Base-by-base conservation (phyloP, 1,140 invertebrate genomes). In the Hetaerina americana region DNA sequence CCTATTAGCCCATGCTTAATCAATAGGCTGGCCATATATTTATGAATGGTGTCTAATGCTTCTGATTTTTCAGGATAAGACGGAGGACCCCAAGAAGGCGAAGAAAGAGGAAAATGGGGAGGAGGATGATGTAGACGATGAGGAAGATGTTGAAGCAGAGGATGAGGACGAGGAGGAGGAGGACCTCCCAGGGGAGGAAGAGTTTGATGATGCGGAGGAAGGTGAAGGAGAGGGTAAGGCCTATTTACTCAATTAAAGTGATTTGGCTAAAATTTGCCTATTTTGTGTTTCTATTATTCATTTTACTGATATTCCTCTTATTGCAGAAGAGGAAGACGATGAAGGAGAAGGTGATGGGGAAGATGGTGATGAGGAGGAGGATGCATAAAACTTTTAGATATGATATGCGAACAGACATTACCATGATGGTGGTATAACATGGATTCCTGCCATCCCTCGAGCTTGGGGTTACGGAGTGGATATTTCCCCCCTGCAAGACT, bases 61-160 rank as follows among this genome's bases (percentile, higher is more conserved):
- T n/a, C n/a, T n/a, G n/a, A n/a, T n/a, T 72, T 76, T 83, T 25
- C 76, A 89, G 89, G 89, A 90, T 70, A 90, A 90, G 82, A 84
- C 81, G 71, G 88, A 89, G 25, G 89, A 90, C 66, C 85, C 86
- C 66, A 91, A 91, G 83, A 91, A 90, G 83, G 85, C 87, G 77
- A 89, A 89, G 82, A 91, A 90, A 79, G 89, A 90, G 77, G 88
- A 90, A 76, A 90, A 90, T 77, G 88, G 89, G 24, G 87, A 85
- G 27, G 85, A 85, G 12, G 80, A 80, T 72, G 83, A 84, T 73
- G 85, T 82, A 31, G 80, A 81, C 6, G 83, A 85, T 18, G 85
- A 86, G 68, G 85, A 86, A 27, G 85, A 87, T 68, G 84, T 85
- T 75, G 84, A 80, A 66, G 84, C 82, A 66, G 84, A 80, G 12